Percentiles rank a stretch among this genome's conserved stretches.
Conservation (phyloP, 2,113 vertebrate species). For the Benitochromis conjunctus region DNA sequence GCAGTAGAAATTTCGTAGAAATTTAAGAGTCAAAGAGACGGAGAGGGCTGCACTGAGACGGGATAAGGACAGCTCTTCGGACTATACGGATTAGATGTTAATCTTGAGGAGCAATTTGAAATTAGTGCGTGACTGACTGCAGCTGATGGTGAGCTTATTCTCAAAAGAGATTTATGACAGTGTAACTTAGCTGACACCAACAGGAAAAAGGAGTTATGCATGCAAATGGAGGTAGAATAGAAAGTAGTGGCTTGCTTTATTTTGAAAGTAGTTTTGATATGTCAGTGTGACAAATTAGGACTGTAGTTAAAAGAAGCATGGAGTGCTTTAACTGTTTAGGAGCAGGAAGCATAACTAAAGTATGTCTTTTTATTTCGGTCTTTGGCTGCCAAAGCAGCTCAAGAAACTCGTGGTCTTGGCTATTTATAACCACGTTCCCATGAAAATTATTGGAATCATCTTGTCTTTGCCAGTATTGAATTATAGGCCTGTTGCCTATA, state of each 20-base stretch:
- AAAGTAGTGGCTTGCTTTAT: not conserved
- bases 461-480: constrained; percentile 56
- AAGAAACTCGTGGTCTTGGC: not conserved
- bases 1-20: constrained; percentile 19
- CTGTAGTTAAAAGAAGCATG: not conserved
- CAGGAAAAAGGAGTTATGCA: not conserved
- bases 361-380: not conserved
- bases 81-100: constrained; percentile 3
- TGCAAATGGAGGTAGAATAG: not conserved
- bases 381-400: not conserved
- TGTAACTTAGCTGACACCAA: not conserved
- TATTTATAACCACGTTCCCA: constrained; percentile 62
- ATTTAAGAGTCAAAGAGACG: constrained; percentile 16
- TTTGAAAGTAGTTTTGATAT: not conserved
- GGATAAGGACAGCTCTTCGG: not conserved
- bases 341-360: not conserved
- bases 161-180: not conserved
- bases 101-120: constrained; percentile 16
- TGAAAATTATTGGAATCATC: constrained; percentile 71
- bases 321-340: not conserved
- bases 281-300: not conserved
- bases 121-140: not conserved
- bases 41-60: not conserved
- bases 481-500: constrained; percentile 57
- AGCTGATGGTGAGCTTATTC: constrained; percentile 58